A percentile compares a stretch with the other conserved stretches of the same genome.
phyloP scores from a whole-genome alignment of 2,113 vertebrate genomes.

The Amphiprion percula region DNA sequence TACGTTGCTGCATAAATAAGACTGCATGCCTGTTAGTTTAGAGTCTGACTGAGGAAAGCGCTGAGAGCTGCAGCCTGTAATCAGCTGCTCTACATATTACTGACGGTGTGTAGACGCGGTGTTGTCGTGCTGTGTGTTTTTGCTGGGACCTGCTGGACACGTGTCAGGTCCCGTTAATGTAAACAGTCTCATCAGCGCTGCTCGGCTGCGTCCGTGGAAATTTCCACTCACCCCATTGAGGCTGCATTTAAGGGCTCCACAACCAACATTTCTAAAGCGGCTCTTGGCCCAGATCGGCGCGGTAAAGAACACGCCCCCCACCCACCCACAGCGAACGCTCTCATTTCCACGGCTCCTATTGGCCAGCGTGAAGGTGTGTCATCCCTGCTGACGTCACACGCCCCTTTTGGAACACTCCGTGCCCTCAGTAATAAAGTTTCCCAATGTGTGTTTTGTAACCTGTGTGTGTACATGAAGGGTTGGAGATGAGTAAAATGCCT shows the following conservation, averaged over 20 bases:
- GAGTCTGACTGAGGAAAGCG: too few relatives aligned
- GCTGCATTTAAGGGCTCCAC: neutral
- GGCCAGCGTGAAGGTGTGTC: conserved; percentile 80
- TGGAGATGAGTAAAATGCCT: too few relatives aligned
- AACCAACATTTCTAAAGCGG: conserved; percentile 15
- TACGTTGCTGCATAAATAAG: too few relatives aligned
- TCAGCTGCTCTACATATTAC: too few relatives aligned
- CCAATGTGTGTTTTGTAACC: too few relatives aligned
- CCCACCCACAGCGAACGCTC: conserved; percentile 60
- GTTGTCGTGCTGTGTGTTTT: neutral
- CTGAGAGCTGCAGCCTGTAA: too few relatives aligned
- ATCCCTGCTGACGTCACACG: conserved; percentile 41
- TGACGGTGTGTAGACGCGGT: too few relatives aligned
- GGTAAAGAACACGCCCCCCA: conserved; percentile 55
- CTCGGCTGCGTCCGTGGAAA: conserved; percentile 65
- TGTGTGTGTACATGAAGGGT: too few relatives aligned
- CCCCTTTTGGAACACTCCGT: neutral
- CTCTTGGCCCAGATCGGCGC: neutral
- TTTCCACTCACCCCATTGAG: conserved; percentile 59
- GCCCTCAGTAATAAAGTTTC: rapidly evolving
- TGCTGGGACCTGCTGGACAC: neutral
- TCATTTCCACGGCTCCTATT: conserved; percentile 57
- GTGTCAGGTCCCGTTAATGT: conserved; percentile 9
- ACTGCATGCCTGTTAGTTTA: too few relatives aligned
- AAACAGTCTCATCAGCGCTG: conserved; percentile 43